Percentiles rank a stretch among this genome's conserved stretches.
Evolutionary conservation across 64 coral and sea anemone genomes (phyloP).

Genomic region (Catalaphyllia jardinei): DNA sequence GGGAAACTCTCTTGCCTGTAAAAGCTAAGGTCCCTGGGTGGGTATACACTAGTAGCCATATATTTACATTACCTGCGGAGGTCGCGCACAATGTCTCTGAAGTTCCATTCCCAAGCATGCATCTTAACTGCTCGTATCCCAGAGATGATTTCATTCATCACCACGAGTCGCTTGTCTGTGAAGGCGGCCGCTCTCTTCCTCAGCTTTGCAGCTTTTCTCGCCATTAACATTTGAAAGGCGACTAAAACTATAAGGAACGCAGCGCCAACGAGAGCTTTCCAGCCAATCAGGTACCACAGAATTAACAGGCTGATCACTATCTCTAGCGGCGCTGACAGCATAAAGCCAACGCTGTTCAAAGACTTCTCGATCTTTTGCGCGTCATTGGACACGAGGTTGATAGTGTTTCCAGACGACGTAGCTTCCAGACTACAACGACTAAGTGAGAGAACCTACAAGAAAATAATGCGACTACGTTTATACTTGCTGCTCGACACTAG

Average conservation of each 20-base stretch:
- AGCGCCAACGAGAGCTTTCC: slow-evolving; percentile 11
- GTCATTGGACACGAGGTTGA: background rate
- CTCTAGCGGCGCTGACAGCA: background rate
- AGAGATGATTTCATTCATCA: slow-evolving; percentile 32
- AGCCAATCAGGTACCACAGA: slow-evolving; percentile 40
- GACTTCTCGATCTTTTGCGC: slow-evolving; percentile 13
- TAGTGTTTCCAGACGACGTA: slow-evolving; percentile 16
- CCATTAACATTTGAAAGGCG: slow-evolving; percentile 33
- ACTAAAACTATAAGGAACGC: slow-evolving; percentile 1
- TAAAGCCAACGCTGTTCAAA: background rate
- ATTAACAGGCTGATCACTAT: slow-evolving; percentile 2
- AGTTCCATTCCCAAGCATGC: slow-evolving; percentile 29
- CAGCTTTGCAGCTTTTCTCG: background rate
- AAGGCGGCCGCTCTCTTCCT: background rate
- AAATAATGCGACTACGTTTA: background rate
- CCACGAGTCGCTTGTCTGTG: background rate
- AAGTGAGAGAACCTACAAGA: slow-evolving; percentile 9
- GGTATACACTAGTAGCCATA: too few relatives aligned
- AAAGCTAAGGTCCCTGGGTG: too few relatives aligned
- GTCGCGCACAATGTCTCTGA: background rate
- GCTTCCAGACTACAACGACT: slow-evolving; percentile 1
- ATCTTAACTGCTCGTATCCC: slow-evolving; percentile 45
- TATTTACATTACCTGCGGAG: slow-evolving; percentile 9
- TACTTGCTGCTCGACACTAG: too few relatives aligned
- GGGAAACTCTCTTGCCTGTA: too few relatives aligned